Conservation (phyloP, 37 sponge, comb jelly and placozoan species). For the Cladorhizidae sp. region DNA sequence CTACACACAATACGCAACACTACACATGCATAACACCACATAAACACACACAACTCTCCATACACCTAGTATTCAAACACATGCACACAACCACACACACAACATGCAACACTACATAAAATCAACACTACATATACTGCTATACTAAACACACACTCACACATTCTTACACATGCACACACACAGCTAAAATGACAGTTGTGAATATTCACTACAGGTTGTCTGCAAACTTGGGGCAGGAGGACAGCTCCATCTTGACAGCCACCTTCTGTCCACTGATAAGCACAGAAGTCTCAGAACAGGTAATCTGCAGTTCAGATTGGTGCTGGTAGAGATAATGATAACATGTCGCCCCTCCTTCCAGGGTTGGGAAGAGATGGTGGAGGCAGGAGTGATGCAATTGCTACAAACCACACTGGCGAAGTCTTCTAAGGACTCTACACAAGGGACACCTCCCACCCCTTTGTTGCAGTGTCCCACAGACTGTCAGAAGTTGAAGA, state of each 20-base stretch:
- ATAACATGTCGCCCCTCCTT: neutral
- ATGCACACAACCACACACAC: no score
- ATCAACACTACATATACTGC: no score
- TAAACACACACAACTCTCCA: no score
- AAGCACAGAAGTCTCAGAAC: neutral
- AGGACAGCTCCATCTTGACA: constrained; percentile 23
- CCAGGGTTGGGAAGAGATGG: constrained; percentile 83
- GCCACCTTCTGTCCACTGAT: constrained; percentile 8
- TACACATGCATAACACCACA: no score
- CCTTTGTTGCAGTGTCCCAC: constrained; percentile 53
- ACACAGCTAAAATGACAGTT: no score
- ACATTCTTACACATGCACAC: no score
- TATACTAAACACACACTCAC: neutral
- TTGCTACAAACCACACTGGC: constrained; percentile 76
- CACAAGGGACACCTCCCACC: neutral
- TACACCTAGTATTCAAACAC: no score
- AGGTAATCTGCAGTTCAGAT: neutral
- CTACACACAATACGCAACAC: no score
- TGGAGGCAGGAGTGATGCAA: constrained; percentile 68
- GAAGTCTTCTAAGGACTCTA: constrained; percentile 73
- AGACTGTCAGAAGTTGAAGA: constrained; percentile 86
- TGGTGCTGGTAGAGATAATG: neutral
- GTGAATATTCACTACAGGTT: no score
- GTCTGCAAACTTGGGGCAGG: constrained; percentile 16
- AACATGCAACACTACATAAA: no score